These are phyloP conservation scores for Dipodomys merriami DNA, from an alignment of 2,113 vertebrate genomes.

Conservation along the genomic window DNA sequence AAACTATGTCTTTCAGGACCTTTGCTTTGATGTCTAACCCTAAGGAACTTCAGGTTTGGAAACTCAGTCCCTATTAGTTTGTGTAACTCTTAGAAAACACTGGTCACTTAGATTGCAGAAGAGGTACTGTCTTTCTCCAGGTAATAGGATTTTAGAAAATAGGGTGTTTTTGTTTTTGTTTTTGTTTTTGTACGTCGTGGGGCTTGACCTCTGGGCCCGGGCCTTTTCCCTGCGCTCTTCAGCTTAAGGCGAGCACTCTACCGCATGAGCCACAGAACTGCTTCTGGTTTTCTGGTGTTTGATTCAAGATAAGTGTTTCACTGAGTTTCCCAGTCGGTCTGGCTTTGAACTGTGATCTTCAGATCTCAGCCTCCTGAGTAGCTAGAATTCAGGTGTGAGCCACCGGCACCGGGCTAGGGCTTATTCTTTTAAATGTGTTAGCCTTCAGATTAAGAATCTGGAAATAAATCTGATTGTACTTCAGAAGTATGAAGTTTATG, in stretches of 20 bases:
- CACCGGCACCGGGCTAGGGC: no score
- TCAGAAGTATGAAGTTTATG: neutral
- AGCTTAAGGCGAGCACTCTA: no score
- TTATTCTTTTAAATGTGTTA: neutral
- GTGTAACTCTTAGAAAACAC: neutral
- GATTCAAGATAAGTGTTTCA: no score
- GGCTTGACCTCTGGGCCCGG: no score
- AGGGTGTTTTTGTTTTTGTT: neutral
- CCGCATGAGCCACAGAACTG: no score
- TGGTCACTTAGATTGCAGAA: fast-evolving
- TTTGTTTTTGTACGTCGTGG: no score
- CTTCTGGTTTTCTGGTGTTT: no score
- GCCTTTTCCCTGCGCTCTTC: no score
- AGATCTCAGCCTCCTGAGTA: no score
- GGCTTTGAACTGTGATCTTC: no score
- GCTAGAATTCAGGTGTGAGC: no score
- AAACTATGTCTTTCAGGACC: fast-evolving
- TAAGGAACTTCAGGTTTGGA: neutral
- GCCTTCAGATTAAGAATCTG: neutral
- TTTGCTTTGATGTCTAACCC: neutral
- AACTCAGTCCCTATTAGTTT: neutral
- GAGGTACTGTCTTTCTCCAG: neutral
- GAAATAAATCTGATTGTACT: neutral
- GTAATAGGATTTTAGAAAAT: neutral
- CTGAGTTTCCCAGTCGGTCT: no score